A percentile compares a stretch with the other conserved stretches of the same genome.
Conservation (phyloP, 2,888 invertebrate species). For the Halictus ligatus region DNA sequence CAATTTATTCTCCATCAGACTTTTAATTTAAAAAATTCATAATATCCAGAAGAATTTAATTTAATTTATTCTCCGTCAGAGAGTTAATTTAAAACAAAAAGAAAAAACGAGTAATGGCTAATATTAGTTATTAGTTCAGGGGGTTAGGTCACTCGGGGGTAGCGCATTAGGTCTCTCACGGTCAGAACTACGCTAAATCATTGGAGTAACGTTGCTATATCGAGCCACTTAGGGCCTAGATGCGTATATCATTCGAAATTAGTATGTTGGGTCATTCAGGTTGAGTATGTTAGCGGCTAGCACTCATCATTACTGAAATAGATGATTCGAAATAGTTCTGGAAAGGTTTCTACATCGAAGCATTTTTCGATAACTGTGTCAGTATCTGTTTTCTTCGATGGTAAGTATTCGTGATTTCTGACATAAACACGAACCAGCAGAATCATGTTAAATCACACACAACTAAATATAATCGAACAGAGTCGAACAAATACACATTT, state of each 20-base stretch:
- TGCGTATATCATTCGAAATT: conserved; percentile 6
- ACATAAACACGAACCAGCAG: not conserved
- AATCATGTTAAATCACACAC: not conserved
- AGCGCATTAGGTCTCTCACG: not conserved
- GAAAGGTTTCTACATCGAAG: not conserved
- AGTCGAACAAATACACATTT: not conserved
- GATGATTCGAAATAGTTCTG: not conserved
- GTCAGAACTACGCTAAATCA: not conserved
- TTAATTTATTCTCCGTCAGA: not conserved
- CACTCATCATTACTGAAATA: conserved; percentile 6
- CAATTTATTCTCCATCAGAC: not conserved
- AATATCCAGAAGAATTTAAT: not conserved
- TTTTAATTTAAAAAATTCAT: not conserved
- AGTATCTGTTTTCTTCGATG: not conserved
- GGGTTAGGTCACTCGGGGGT: not conserved
- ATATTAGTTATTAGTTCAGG: not conserved
- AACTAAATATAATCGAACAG: not conserved
- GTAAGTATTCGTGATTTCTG: not conserved
- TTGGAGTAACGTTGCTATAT: not conserved
- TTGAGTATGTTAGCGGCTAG: not conserved
- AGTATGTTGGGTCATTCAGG: not conserved
- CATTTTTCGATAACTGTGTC: not conserved
- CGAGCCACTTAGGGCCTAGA: not conserved
- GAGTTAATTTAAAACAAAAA: not conserved
- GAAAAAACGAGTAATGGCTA: not conserved